These are phyloP conservation scores for Hyperopisus bebe DNA, from an alignment of 2,113 vertebrate species.

Conservation along the genomic window DNA sequence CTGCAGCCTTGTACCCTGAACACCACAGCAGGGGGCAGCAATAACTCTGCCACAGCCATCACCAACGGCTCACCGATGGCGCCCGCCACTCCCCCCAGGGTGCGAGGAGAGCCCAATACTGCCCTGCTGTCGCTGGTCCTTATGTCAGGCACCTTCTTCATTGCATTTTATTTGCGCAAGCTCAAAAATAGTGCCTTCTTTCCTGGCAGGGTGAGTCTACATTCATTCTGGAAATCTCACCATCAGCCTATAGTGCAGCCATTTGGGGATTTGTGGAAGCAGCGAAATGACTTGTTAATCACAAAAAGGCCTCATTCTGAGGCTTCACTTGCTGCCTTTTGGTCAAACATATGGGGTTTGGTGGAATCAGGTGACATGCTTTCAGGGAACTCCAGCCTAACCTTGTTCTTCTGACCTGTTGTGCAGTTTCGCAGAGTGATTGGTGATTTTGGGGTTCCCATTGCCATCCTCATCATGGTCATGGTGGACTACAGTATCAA, in stretches of 20 bases:
- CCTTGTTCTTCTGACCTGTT: constrained; percentile 21
- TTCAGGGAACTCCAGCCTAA: background rate
- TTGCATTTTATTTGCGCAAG: constrained; percentile 84
- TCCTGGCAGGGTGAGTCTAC: constrained; percentile 73
- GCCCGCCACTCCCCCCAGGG: background rate
- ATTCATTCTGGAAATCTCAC: background rate
- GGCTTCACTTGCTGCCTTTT: background rate
- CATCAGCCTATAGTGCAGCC: background rate
- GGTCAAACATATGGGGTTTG: background rate
- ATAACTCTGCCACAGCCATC: constrained; percentile 5
- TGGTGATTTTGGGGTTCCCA: constrained; percentile 92
- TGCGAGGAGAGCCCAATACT: constrained; percentile 65
- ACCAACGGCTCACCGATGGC: accelerated
- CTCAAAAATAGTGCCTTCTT: constrained; percentile 94
- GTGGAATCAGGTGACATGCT: background rate
- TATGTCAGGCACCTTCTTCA: constrained; percentile 85
- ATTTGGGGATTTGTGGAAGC: background rate
- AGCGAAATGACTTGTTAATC: background rate
- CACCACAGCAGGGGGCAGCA: constrained; percentile 39
- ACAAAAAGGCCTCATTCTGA: background rate
- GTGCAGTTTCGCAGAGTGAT: constrained; percentile 82
- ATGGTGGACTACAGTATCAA: constrained; percentile 80
- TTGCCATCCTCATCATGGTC: constrained; percentile 94
- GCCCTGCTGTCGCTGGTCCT: constrained; percentile 80
- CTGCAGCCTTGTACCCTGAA: constrained; percentile 71